Base-by-base conservation (phyloP, 2,113 vertebrate species). In the Oncorhynchus tshawytscha region DNA sequence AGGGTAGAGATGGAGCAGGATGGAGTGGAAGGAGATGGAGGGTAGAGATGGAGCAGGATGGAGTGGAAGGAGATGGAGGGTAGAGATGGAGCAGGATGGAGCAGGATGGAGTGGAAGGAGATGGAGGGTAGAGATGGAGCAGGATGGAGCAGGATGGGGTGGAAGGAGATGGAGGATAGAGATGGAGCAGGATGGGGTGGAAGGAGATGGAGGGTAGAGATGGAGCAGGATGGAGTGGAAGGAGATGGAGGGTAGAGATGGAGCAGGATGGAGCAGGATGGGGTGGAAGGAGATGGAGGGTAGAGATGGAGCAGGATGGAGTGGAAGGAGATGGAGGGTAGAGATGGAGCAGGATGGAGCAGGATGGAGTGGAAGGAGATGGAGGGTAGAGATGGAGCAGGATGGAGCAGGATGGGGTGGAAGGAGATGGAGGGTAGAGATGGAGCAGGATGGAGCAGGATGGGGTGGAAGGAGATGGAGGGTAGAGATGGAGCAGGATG, bases 31-130 rank as follows among this genome's bases (percentile, higher is more conserved):
- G n/a, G n/a, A n/a, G n/a, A n/a, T n/a, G n/a, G n/a, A n/a, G n/a
- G n/a, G n/a, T n/a, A n/a, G n/a, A n/a, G n/a, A n/a, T n/a, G 77
- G 31, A 34, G 76, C 75, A 71, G 83, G 82, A 87, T 84, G 88
- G 89, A n/a, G n/a, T n/a, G n/a, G n/a, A n/a, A n/a, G n/a, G n/a
- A n/a, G 24, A 24, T 24, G 24, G 24, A 24, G 24, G 24, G 24
- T 24, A 27, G 64, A 24, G 29, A 12, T 3, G 60, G 24, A 64
- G 70, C 72, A 59, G 73, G 80, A 78, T 79, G 77, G 29, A 31
- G 76, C 75, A 71, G 22, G 64, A 27, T 13, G 25, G 49, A 29
- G 0, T 57, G 24, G 25, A 25, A 25, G 25, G 2, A 25, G 25
- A 25, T 25, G 25, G 25, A 25, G 25, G 25, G 25, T 25, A 25